Base-by-base conservation (phyloP, 2,113 vertebrate genomes). In the Gymnocephalus cernua region DNA sequence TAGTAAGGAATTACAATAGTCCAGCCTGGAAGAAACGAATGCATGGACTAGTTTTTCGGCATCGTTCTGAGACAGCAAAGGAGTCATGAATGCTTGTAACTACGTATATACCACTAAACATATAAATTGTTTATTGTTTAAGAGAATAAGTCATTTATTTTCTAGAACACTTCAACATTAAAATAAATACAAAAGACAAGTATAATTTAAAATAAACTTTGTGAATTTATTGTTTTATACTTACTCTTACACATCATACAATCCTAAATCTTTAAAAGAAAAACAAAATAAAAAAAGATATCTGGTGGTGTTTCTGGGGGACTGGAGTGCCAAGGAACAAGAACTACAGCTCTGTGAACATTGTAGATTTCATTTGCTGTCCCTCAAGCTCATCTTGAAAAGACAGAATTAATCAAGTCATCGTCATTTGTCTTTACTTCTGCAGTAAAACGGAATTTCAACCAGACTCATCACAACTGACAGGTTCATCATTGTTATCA, bases 171-270 rank as follows among this genome's bases (percentile, higher is more conserved):
- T 4, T 23, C 0, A 32, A 51, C 19, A 21, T 25, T 5, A 4
- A 67, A 21, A 56, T 19, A 44, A 89, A 89, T 50, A 91, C 73
- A 85, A 81, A 91, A 90, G 64, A 92, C 89, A 83, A 90, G 51
- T 87, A 45, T 93, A 91, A 91, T 95, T 94, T 95, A 95, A 96
- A 96, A 96, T 96, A 96, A 95, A 95, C 95, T 95, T 95, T 95
- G 94, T 94, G 92, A 95, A 94, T 96, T 95, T 95, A 95, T 96
- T 96, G 93, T 93, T 94, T 94, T 94, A 93, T 93, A 93, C 93
- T 93, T 92, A 93, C 86, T 94, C 90, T 91, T 95, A 94, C 93
- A 95, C 93, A 93, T 93, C 93, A 95, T 95, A 96, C 93, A 95
- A 93, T 94, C 93, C 94, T 95, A 95, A 93, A 92, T 89, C 88